Base-by-base conservation (phyloP, 2,797 vertebrate species). In the Acestrorhynchus altus region DNA sequence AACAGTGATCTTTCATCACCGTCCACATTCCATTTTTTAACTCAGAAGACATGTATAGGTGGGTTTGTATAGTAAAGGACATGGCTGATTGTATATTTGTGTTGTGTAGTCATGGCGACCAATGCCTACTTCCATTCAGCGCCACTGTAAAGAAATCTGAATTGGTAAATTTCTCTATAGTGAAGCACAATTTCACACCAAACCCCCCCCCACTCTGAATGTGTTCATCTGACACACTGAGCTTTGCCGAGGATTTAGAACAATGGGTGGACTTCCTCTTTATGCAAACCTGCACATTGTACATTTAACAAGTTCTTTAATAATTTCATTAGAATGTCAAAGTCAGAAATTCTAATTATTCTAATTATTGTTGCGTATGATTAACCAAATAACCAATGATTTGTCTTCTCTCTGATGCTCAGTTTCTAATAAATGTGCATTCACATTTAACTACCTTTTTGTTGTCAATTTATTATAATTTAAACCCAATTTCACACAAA, bases 371-470 rank as follows among this genome's bases (percentile, higher is more conserved):
- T 60, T 35, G 15, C 22, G 1, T 24, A 22, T 56, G 26, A 18
- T 4, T 35, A 35, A 35, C 31, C 13, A 31, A 0, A 15, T 60
- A 8, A 24, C 22, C 11, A 44, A 57, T 13, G 16, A 12, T 67
- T 67, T 76, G 0, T 0, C 16, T 61, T 46, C 11, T 59, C 22
- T 39, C 22, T 52, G 22, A 67, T 3, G 49, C 0, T 22, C 15
- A 40, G 6, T 59, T 51, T 59, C 42, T 52, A 60, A 78, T 67
- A 59, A 78, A 66, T 67, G 24, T 24, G 26, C 10, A 18, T 49
- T 18, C 6, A 20, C 49, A 8, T 20, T 52, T 10, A 20, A 20
- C 49, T 8, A 1, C n/a, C 49, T 9, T 20, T 8, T 22, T 52
- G n/a, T 20, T 20, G 49, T 18, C 13, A 9, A 6, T 54, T 0